Percentiles rank a stretch among this genome's conserved stretches.
phyloP scores from a whole-genome alignment of 2,888 invertebrate species.

The Dicyrtomina minuta region DNA sequence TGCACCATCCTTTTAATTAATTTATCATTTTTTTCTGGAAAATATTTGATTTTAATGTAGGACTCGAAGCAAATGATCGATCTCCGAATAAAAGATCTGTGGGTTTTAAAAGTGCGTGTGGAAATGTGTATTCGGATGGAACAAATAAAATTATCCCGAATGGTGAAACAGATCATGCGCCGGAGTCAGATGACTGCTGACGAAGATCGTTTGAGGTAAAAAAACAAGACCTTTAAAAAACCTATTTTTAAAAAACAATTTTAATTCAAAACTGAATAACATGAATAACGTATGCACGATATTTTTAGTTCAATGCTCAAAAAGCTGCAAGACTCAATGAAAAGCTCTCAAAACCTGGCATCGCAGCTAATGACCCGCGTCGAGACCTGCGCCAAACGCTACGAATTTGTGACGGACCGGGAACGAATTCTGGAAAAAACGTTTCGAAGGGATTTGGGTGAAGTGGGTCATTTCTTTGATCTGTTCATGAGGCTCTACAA shows the following conservation, averaged over 20 bases:
- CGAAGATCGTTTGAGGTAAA: constrained; percentile 38
- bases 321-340: constrained; percentile 48
- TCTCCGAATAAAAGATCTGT: constrained; percentile 28
- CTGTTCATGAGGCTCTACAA: constrained; percentile 49
- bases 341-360: constrained; percentile 41
- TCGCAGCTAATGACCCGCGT: constrained; percentile 39
- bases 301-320: constrained; percentile 33
- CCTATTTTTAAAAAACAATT: neutral
- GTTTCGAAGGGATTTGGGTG: constrained; percentile 48
- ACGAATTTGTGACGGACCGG: constrained; percentile 40
- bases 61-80: constrained; percentile 24
- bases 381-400: constrained; percentile 38
- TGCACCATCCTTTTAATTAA: neutral
- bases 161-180: constrained; percentile 43
- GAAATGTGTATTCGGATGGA: constrained; percentile 49
- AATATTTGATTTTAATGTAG: too few species aligned
- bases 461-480: constrained; percentile 49
- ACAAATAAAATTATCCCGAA: constrained; percentile 44
- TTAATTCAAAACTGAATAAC: neutral
- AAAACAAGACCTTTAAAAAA: too few species aligned
- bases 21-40: constrained; percentile 4
- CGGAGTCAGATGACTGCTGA: constrained; percentile 39
- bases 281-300: too few species aligned
- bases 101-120: constrained; percentile 42
- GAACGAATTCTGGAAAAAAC: constrained; percentile 43